Conservation (phyloP, 1,140 invertebrate species). For the Sycophaga agraensis region DNA sequence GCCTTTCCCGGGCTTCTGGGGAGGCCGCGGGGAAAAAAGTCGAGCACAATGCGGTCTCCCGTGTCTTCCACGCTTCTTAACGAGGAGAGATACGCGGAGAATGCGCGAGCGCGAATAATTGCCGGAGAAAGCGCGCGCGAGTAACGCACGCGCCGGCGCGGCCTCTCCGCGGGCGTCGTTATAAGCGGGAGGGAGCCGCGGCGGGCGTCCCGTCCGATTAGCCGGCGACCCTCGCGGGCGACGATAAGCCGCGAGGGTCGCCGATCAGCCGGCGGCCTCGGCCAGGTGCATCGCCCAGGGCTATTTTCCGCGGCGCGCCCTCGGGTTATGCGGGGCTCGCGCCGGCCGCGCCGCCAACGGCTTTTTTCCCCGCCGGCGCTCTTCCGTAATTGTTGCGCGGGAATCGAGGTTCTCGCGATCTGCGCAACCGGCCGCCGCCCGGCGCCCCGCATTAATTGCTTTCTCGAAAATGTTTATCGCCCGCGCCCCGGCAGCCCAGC, state of each 20-base stretch:
- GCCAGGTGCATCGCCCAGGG: too few relatives aligned
- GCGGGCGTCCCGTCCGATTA: too few relatives aligned
- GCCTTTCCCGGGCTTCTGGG: too few relatives aligned
- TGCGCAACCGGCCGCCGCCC: not conserved
- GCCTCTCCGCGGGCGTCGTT: too few relatives aligned
- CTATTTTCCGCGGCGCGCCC: conserved; percentile 6
- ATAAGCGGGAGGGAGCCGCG: too few relatives aligned
- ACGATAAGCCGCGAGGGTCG: too few relatives aligned
- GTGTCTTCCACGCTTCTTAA: conserved; percentile 7
- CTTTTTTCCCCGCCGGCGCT: conserved; percentile 21
- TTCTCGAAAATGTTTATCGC: too few relatives aligned
- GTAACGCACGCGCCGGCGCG: too few relatives aligned
- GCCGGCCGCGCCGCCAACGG: too few relatives aligned
- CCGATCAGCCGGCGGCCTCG: too few relatives aligned
- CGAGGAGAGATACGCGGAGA: conserved; percentile 20
- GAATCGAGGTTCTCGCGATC: conserved; percentile 6
- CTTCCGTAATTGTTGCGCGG: conserved; percentile 25
- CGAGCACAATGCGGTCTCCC: not conserved
- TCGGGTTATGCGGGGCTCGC: conserved; percentile 2
- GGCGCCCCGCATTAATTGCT: conserved; percentile 20
- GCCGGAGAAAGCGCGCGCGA: conserved; percentile 1
- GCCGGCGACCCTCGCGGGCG: too few relatives aligned
- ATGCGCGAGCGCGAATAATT: conserved; percentile 11
- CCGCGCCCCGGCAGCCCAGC: too few relatives aligned
- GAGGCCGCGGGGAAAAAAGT: not conserved